phyloP scores from a whole-genome alignment of 2,113 vertebrate species.

The Melanocharis versteri region DNA sequence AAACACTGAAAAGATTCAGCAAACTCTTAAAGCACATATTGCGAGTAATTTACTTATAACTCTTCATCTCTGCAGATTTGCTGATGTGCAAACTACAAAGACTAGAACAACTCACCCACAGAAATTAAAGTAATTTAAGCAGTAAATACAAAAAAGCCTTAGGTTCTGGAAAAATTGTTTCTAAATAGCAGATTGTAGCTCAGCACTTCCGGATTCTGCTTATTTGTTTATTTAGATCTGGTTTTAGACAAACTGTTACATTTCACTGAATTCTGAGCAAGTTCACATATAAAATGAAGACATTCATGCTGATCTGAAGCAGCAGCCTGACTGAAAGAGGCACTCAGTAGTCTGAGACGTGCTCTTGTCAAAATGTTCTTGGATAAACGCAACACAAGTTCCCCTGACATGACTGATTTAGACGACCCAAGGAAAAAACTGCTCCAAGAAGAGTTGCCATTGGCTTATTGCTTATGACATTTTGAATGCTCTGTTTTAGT shows the following conservation, averaged over 20 bases:
- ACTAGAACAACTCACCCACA: background rate
- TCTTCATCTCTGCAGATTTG: background rate
- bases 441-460: background rate
- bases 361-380: background rate
- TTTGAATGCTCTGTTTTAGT: background rate
- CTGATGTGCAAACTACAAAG: background rate
- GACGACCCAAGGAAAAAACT: background rate
- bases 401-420: background rate
- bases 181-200: background rate
- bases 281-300: background rate
- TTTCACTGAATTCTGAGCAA: background rate
- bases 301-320: background rate
- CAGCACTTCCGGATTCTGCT: background rate
- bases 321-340: background rate
- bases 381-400: background rate
- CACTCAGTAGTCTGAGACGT: background rate
- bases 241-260: background rate
- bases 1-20: background rate
- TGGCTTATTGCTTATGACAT: background rate
- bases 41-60: background rate
- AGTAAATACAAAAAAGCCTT: background rate
- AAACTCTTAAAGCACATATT: background rate
- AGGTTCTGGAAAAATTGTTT: background rate
- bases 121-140: background rate
- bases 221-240: background rate